These are phyloP conservation scores for Flexamia atlantica DNA, from an alignment of 2,888 invertebrate genomes.

Conservation along the genomic window DNA sequence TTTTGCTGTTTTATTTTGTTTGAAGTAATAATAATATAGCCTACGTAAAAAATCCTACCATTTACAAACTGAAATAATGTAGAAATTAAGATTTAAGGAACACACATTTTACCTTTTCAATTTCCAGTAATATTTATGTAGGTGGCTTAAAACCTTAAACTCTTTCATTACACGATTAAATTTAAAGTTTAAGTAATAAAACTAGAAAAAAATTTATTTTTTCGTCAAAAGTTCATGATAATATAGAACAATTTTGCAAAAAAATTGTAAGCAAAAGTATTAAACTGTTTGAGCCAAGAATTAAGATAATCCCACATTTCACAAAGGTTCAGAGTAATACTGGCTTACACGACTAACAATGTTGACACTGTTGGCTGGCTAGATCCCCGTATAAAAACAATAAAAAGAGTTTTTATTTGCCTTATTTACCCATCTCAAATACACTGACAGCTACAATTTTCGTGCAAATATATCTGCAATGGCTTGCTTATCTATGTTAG, in stretches of 20 bases:
- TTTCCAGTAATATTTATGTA: too few relatives aligned
- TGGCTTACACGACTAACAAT: conserved; percentile 8
- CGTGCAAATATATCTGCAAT: conserved; percentile 9
- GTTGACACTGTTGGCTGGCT: neutral
- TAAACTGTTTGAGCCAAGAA: neutral
- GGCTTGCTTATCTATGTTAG: neutral
- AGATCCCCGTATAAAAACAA: conserved; percentile 6
- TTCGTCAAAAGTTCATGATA: too few relatives aligned
- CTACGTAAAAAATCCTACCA: too few relatives aligned
- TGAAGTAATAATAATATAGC: neutral
- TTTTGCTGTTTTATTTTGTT: conserved; percentile 4
- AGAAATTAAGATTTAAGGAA: too few relatives aligned
- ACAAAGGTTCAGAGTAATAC: neutral
- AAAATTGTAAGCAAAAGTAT: too few relatives aligned
- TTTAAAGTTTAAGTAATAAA: too few relatives aligned
- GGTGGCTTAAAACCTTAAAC: too few relatives aligned
- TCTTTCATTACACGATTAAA: too few relatives aligned
- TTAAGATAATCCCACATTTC: conserved; percentile 12
- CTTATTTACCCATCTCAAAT: conserved; percentile 15
- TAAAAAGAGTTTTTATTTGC: conserved; percentile 30
- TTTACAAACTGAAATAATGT: too few relatives aligned
- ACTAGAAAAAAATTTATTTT: too few relatives aligned
- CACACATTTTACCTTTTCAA: too few relatives aligned
- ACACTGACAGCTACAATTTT: conserved; percentile 26
- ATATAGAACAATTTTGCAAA: too few relatives aligned